These are phyloP conservation scores for Labroides dimidiatus DNA, from an alignment of 2,797 vertebrate genomes.

Conservation along the genomic window DNA sequence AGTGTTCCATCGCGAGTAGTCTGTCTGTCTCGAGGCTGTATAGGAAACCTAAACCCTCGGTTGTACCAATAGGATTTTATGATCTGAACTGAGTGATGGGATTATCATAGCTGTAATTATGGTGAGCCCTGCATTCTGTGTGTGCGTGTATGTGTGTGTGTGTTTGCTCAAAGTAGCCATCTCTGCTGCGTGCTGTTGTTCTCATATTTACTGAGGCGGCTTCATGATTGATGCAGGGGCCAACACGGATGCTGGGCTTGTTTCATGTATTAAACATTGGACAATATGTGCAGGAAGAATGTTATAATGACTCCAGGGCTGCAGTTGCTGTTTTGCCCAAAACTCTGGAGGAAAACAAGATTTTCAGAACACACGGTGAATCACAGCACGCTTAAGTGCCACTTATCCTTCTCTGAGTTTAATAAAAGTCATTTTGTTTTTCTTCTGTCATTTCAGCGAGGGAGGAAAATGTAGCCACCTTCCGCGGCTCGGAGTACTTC, in stretches of 20 bases:
- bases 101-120: constrained; percentile 75
- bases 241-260: constrained; percentile 4
- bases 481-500: constrained; percentile 97
- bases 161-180: constrained; percentile 38
- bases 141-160: constrained; percentile 20
- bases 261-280: constrained; percentile 31
- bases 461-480: constrained; percentile 97
- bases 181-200: constrained; percentile 14
- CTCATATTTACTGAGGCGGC: constrained; percentile 47
- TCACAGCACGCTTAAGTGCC: neutral
- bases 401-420: neutral
- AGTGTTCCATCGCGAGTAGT: constrained; percentile 75
- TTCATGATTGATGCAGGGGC: constrained; percentile 35
- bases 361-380: neutral
- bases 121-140: constrained; percentile 40
- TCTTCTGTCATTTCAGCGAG: constrained; percentile 82
- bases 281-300: constrained; percentile 5
- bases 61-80: constrained; percentile 67
- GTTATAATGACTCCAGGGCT: constrained; percentile 4
- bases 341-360: neutral
- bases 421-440: neutral
- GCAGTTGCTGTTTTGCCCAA: neutral
- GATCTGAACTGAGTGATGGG: constrained; percentile 67
- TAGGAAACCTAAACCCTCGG: constrained; percentile 68
- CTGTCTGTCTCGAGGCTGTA: constrained; percentile 68